These are phyloP conservation scores for Odontocolon sp. DNA, from an alignment of 2,888 invertebrate genomes.

Conservation along the genomic window DNA sequence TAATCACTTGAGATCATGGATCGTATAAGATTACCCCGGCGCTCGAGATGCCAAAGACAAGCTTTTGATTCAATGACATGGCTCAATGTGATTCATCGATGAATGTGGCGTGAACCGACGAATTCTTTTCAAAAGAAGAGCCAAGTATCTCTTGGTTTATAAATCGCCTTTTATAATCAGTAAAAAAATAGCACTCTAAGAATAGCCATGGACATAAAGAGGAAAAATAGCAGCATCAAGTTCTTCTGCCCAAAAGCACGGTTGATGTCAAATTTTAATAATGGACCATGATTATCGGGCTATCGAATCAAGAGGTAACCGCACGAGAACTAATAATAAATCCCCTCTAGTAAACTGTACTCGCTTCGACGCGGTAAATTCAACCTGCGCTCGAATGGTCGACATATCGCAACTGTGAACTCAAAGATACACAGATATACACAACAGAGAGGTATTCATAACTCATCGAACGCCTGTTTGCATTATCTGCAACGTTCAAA, in stretches of 20 bases:
- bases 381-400: constrained; percentile 66
- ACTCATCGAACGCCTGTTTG: constrained; percentile 77
- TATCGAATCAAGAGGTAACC: constrained; percentile 37
- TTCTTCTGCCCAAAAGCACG: background rate
- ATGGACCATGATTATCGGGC: constrained; percentile 21
- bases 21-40: constrained; percentile 72
- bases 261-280: constrained; percentile 12
- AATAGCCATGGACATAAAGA: too few species aligned
- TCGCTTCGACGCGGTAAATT: constrained; percentile 72
- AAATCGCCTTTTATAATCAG: too few species aligned
- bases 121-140: too few species aligned
- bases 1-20: constrained; percentile 70
- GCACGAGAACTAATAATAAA: constrained; percentile 69
- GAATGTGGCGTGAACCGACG: background rate
- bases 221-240: too few species aligned
- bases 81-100: background rate
- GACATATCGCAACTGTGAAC: constrained; percentile 73
- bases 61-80: constrained; percentile 3
- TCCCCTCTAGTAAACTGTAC: constrained; percentile 49
- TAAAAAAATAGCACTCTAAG: too few species aligned
- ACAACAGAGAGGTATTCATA: constrained; percentile 70
- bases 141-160: too few species aligned
- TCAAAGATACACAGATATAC: constrained; percentile 48
- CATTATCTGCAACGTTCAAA: constrained; percentile 77
- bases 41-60: constrained; percentile 51